Evolutionary conservation across 1,140 invertebrate genomes (phyloP).

Genomic region (Sitobion miscanthi): DNA sequence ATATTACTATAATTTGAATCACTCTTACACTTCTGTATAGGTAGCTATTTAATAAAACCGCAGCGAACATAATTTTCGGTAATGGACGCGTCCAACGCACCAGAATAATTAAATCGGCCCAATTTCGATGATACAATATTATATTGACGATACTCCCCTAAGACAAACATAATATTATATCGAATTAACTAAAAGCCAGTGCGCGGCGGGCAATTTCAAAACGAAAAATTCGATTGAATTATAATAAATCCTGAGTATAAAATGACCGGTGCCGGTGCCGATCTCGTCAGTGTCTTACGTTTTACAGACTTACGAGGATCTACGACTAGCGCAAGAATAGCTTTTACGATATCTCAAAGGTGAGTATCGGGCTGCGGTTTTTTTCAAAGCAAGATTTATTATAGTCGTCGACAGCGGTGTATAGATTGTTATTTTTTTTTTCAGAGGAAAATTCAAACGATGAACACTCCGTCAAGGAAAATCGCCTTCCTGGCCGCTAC

Average conservation of each 20-base stretch:
- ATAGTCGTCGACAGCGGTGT: background rate
- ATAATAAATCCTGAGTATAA: background rate
- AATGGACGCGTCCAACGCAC: background rate
- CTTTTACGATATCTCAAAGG: background rate
- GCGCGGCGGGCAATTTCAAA: background rate
- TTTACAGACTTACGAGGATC: background rate
- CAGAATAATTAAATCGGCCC: background rate
- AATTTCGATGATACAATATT: background rate
- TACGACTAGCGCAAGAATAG: background rate
- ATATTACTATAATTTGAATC: background rate
- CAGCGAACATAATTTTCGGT: background rate
- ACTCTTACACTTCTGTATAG: background rate
- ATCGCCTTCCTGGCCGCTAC: background rate
- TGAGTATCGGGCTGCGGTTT: background rate
- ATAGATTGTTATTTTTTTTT: background rate
- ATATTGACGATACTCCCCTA: background rate
- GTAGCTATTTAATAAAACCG: background rate
- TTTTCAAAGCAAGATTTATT: background rate
- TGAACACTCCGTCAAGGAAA: slow-evolving; percentile 4
- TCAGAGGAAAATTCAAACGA: background rate
- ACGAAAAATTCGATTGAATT: background rate
- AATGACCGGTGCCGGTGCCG: background rate
- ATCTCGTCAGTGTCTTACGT: background rate
- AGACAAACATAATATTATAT: background rate
- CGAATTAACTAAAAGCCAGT: background rate